phyloP scores from a whole-genome alignment of 1,140 invertebrate species.

The Drosophila prosaltans region DNA sequence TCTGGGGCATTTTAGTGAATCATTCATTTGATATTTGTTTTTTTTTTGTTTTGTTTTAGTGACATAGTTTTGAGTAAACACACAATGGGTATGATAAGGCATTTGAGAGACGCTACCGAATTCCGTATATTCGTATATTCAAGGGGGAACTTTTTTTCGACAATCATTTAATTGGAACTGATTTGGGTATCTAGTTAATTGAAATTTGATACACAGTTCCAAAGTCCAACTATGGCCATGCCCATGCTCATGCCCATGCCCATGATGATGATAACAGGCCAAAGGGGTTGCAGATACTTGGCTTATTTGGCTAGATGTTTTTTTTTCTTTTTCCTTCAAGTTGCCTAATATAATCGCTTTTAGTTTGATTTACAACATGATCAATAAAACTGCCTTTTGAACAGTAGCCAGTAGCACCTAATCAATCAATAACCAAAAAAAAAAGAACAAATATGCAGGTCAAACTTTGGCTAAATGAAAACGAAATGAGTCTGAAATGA shows the following conservation, averaged over 20 bases:
- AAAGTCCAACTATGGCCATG: slow-evolving; percentile 53
- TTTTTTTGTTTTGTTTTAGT: background rate
- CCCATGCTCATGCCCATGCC: background rate
- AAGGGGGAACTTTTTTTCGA: slow-evolving; percentile 38
- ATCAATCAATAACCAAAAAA: slow-evolving; percentile 64
- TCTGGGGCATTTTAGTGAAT: slow-evolving; percentile 39
- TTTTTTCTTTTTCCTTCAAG: background rate
- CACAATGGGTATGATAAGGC: slow-evolving; percentile 58
- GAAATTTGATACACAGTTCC: slow-evolving; percentile 62
- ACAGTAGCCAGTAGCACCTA: slow-evolving; percentile 30
- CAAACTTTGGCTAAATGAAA: slow-evolving; percentile 49
- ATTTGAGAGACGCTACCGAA: slow-evolving; percentile 55
- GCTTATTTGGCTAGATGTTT: background rate
- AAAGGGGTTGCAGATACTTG: background rate
- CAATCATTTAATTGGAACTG: slow-evolving; percentile 48
- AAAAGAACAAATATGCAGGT: slow-evolving; percentile 28
- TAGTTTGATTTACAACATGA: slow-evolving; percentile 62
- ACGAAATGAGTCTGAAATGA: slow-evolving; percentile 14
- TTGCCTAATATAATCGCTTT: slow-evolving; percentile 55
- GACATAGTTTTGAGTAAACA: slow-evolving; percentile 62
- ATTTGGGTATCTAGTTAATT: slow-evolving; percentile 67
- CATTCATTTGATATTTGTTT: slow-evolving; percentile 10
- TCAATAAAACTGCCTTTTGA: slow-evolving; percentile 61
- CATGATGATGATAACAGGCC: background rate
- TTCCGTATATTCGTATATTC: slow-evolving; percentile 29